Evolutionary conservation across 2,888 invertebrate species (phyloP).

Genomic region (Cataglyphis livida): DNA sequence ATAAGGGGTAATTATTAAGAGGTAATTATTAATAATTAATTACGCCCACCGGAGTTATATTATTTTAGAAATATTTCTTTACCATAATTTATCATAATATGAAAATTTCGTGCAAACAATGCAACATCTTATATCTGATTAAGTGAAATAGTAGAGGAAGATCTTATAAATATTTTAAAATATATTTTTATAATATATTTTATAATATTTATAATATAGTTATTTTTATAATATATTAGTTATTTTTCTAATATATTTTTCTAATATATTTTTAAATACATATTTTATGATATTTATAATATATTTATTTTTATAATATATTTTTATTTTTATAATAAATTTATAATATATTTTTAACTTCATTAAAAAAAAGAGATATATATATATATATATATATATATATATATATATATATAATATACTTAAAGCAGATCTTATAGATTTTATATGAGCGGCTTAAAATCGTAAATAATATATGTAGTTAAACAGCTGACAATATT

Average conservation of each 20-base stretch:
- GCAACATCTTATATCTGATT: not conserved
- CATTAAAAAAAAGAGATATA: not conserved
- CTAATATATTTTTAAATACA: too few species aligned
- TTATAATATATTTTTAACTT: not conserved
- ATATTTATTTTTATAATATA: too few species aligned
- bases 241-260: too few species aligned
- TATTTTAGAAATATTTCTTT: constrained; percentile 21
- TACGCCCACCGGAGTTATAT: not conserved
- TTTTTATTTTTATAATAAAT: too few species aligned
- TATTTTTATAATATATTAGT: too few species aligned
- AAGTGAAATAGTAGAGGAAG: not conserved
- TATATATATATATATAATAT: not conserved
- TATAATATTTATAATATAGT: too few species aligned
- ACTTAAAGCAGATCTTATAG: not conserved
- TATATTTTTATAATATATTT: too few species aligned
- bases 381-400: not conserved
- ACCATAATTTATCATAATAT: constrained; percentile 12
- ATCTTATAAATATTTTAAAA: not conserved
- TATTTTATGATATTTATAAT: too few species aligned
- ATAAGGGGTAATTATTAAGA: not conserved
- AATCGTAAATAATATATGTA: not conserved
- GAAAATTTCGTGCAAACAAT: constrained; percentile 1
- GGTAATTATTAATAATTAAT: constrained; percentile 1
- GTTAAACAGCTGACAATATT: not conserved
- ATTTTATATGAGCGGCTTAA: not conserved